These are phyloP conservation scores for Barnardius zonarius DNA, from an alignment of 2,113 vertebrate genomes.

Conservation along the genomic window DNA sequence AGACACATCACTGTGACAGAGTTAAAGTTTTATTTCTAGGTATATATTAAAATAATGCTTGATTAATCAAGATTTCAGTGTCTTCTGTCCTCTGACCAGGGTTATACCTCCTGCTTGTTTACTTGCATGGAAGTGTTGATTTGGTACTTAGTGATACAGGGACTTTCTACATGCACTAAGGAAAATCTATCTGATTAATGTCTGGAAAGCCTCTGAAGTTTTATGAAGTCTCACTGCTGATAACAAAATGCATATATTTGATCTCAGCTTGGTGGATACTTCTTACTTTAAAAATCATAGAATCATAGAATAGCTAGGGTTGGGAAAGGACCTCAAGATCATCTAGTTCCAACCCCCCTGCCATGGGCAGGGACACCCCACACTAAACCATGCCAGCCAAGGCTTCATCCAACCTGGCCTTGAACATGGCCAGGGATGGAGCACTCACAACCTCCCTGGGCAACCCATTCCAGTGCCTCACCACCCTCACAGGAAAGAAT, in stretches of 20 bases:
- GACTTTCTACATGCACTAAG: not conserved
- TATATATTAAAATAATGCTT: not conserved
- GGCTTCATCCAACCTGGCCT: too few relatives aligned
- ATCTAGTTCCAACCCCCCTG: too few relatives aligned
- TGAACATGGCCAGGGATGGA: too few relatives aligned
- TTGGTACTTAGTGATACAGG: not conserved
- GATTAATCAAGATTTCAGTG: not conserved
- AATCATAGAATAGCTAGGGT: too few relatives aligned
- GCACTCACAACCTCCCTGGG: too few relatives aligned
- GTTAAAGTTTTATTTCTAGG: not conserved
- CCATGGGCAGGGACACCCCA: too few relatives aligned
- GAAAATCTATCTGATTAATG: not conserved
- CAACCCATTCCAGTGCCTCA: too few relatives aligned
- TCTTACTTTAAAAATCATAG: not conserved
- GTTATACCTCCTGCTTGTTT: not conserved
- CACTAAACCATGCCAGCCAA: too few relatives aligned
- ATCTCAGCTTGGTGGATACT: fast-evolving
- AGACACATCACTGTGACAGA: not conserved
- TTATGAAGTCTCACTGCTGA: not conserved
- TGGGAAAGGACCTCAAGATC: too few relatives aligned
- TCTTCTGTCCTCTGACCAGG: not conserved
- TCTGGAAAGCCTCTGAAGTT: not conserved
- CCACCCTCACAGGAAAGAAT: too few relatives aligned
- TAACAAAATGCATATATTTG: not conserved
- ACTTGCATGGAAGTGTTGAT: not conserved